These are phyloP conservation scores for Drosophila bipectinata DNA, from an alignment of 1,140 invertebrate genomes.

Conservation along the genomic window DNA sequence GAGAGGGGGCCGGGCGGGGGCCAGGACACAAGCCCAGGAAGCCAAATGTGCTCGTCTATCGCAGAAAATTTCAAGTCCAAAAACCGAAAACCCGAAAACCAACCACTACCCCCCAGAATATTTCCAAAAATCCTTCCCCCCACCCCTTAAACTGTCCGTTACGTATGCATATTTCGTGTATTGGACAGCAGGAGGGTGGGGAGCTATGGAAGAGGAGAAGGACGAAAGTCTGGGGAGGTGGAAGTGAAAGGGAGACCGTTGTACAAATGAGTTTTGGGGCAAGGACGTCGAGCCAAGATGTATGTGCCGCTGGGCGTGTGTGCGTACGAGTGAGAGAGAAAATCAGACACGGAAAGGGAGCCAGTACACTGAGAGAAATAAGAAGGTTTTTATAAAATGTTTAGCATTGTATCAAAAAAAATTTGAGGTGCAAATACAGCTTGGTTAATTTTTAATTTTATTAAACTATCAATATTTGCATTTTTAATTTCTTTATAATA, in stretches of 20 bases:
- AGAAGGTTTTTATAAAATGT: neutral
- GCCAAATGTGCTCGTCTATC: conserved; percentile 74
- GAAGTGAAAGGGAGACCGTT: conserved; percentile 13
- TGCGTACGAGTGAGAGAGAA: conserved; percentile 14
- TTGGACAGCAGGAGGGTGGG: conserved; percentile 6
- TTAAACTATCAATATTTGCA: too few species aligned
- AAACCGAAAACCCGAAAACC: conserved; percentile 21
- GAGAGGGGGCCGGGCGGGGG: neutral
- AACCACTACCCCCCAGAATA: conserved; percentile 5
- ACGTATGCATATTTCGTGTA: conserved; percentile 74
- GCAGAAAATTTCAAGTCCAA: conserved; percentile 58
- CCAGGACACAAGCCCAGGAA: conserved; percentile 54
- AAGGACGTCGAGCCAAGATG: conserved; percentile 73
- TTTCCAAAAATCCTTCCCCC: neutral
- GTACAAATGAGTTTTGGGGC: conserved; percentile 78
- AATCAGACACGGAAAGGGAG: neutral
- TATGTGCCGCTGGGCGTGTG: conserved; percentile 37
- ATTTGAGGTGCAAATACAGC: too few species aligned
- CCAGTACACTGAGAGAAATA: conserved; percentile 5
- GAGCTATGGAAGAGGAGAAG: neutral
- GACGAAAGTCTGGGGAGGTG: neutral
- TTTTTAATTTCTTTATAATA: neutral
- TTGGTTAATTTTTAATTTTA: too few species aligned
- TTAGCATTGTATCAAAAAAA: too few species aligned
- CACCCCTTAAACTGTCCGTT: conserved; percentile 56